Percentiles rank a stretch among this genome's conserved stretches.
These are phyloP conservation scores for Epinotia brunnichana DNA, from an alignment of 2,888 invertebrate genomes.

Conservation along the genomic window DNA sequence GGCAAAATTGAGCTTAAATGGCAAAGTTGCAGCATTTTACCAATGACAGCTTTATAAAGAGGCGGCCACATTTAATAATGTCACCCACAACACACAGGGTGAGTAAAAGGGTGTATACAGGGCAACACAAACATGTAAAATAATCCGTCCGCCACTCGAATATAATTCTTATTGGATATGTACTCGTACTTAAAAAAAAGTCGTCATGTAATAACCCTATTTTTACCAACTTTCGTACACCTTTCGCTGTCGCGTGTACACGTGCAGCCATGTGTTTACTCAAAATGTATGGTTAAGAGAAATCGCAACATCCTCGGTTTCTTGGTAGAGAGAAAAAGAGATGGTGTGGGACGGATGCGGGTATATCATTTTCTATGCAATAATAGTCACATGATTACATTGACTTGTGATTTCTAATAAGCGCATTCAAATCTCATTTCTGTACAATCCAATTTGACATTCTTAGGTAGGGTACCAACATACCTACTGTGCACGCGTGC, in stretches of 20 bases:
- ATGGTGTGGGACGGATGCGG: slow-evolving; percentile 3
- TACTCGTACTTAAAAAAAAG: too few relatives aligned
- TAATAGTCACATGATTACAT: not conserved
- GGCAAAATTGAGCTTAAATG: too few relatives aligned
- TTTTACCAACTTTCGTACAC: slow-evolving; percentile 26
- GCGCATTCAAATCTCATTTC: not conserved
- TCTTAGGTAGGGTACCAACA: too few relatives aligned
- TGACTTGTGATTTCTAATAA: slow-evolving; percentile 10
- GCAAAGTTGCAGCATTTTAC: too few relatives aligned
- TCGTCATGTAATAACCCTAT: not conserved
- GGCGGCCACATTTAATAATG: too few relatives aligned
- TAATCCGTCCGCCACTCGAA: not conserved
- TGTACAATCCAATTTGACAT: not conserved
- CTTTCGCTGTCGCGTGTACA: slow-evolving; percentile 30
- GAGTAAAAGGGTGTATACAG: not conserved
- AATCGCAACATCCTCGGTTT: slow-evolving; percentile 29
- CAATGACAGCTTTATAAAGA: too few relatives aligned
- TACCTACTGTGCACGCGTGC: too few relatives aligned
- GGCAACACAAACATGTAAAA: not conserved
- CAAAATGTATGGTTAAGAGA: slow-evolving; percentile 42
- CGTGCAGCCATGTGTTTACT: slow-evolving; percentile 20
- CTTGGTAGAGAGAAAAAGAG: slow-evolving; percentile 9
- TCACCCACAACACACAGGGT: not conserved
- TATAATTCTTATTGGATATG: not conserved
- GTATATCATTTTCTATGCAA: slow-evolving; percentile 15